Evolutionary conservation across 2,888 invertebrate species (phyloP).

Genomic region (Pyrgus malvae): DNA sequence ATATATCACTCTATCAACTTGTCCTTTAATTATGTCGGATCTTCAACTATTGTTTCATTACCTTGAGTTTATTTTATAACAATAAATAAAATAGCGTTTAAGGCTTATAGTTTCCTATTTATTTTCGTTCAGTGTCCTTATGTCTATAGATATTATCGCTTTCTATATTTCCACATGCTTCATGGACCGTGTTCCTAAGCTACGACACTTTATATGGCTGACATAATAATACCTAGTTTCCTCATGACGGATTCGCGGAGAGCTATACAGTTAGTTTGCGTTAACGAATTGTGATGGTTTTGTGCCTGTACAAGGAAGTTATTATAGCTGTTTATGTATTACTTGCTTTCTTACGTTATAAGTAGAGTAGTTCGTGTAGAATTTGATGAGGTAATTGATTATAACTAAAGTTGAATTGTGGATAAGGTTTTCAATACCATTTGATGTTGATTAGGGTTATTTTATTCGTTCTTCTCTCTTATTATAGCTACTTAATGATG

Average conservation of each 20-base stretch:
- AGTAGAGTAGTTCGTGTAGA: neutral
- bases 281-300: constrained; percentile 24
- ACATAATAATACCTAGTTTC: constrained; percentile 49
- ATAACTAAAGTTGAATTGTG: too few relatives aligned
- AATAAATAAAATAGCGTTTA: too few relatives aligned
- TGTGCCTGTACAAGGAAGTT: constrained; percentile 16
- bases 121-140: too few relatives aligned
- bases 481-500: too few relatives aligned
- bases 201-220: constrained; percentile 42
- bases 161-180: neutral
- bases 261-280: constrained; percentile 31
- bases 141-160: neutral
- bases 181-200: neutral
- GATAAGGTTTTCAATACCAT: too few relatives aligned
- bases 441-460: too few relatives aligned
- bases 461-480: too few relatives aligned
- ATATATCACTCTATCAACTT: too few relatives aligned
- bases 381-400: neutral
- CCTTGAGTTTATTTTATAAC: too few relatives aligned
- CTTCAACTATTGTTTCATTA: too few relatives aligned
- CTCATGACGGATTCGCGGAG: constrained; percentile 49
- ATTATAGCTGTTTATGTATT: neutral
- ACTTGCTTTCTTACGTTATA: neutral
- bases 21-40: too few relatives aligned
- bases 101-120: too few relatives aligned